Evolutionary conservation across 1,140 invertebrate genomes (phyloP), one percentile per base, ranked within the genome.

Genomic region (Aphidius gifuensis): DNA sequence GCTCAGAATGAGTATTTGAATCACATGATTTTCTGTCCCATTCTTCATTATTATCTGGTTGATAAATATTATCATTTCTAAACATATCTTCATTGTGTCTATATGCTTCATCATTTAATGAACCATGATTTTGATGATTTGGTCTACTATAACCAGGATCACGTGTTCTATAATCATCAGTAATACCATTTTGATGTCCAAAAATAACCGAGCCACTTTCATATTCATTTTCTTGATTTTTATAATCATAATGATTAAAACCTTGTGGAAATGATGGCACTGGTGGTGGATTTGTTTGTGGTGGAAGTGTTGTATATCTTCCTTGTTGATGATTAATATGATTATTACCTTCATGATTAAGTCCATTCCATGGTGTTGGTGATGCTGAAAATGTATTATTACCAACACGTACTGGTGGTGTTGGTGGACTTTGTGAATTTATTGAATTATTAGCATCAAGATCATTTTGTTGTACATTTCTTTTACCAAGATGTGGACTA

Each of bases 121-220:
- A 60, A 44, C 66, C 68, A 48, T 70, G 71, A 45, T 70, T 74
- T 2, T 70, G 66, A 45, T 74, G 73, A 54, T 72, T 76, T 1
- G 64, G 56, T 16, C 72, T 69, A 21, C 58, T 70, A 49, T 72
- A 80, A 0, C 64, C 67, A 11, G 69, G 59, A 6, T 79, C 72
- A 16, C 75, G 79, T 44, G 43, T 69, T 54, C 72, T 51, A 39
- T 71, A 76, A 48, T 80, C 74, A 5, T 73, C 72, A 5, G 68
- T 61, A 2, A 74, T 64, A 5, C 74, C 74, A 58, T 80, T 80
- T 5, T 79, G 76, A 61, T 80, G 77, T 0, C 78, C 81, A 53
- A 82, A 82, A 42, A 83, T 74, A 0, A 82, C 70, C 0, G 82
- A 83, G 5, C 82, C 83, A 66, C 82, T 83, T 69, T 84, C 82